Evolutionary conservation across 1,140 invertebrate species (phyloP).

Genomic region (Portunus trituberculatus): DNA sequence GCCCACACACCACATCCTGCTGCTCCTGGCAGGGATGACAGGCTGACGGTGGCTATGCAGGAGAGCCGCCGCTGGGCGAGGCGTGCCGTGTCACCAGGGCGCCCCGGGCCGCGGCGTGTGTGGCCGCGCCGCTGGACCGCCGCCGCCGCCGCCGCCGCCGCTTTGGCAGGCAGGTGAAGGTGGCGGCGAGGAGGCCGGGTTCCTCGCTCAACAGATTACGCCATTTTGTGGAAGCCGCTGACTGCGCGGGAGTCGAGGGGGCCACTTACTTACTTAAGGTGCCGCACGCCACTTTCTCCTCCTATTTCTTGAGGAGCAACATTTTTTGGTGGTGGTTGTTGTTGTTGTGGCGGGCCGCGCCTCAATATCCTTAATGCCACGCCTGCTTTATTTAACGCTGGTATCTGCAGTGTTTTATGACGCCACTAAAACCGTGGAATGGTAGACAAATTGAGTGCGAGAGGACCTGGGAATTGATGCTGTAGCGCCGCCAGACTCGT

Average conservation of each 20-base stretch:
- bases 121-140: neutral
- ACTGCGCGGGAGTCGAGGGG: constrained; percentile 5
- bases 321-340: constrained; percentile 12
- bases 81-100: neutral
- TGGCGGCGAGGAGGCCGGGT: neutral
- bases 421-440: constrained; percentile 42
- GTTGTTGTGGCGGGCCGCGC: neutral
- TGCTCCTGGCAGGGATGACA: neutral
- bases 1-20: neutral
- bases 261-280: constrained; percentile 51
- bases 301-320: neutral
- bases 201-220: constrained; percentile 42
- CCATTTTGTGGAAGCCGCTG: constrained; percentile 56
- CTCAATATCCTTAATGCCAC: constrained; percentile 3
- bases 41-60: neutral
- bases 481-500: constrained; percentile 59
- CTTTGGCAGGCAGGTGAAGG: neutral
- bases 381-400: constrained; percentile 28
- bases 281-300: constrained; percentile 42
- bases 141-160: neutral
- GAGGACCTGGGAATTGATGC: constrained; percentile 72
- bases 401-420: constrained; percentile 57
- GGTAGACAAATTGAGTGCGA: constrained; percentile 74
- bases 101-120: neutral
- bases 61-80: too few relatives aligned